A percentile compares a stretch with the other conserved stretches of the same genome.
Evolutionary conservation across 2,113 vertebrate species (phyloP).

Genomic region (Phalacrocorax pelagicus): DNA sequence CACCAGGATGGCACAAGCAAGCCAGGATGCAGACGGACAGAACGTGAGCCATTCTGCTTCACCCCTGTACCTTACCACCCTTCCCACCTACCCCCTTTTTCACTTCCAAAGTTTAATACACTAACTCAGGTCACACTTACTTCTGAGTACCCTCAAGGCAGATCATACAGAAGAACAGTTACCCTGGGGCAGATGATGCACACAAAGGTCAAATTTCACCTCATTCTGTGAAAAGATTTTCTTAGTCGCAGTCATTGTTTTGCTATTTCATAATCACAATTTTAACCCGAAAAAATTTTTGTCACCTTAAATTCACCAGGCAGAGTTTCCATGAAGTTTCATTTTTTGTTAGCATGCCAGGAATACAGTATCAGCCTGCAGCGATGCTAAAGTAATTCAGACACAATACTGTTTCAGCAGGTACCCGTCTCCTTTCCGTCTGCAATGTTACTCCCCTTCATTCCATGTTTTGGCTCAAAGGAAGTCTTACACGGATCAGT

Average conservation of each 20-base stretch:
- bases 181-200: neutral
- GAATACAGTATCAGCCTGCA: neutral
- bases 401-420: neutral
- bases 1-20: neutral
- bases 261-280: neutral
- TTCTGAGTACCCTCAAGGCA: neutral
- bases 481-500: neutral
- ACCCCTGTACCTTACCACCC: fast-evolving
- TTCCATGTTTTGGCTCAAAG: neutral
- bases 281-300: neutral
- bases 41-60: neutral
- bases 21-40: neutral
- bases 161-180: neutral
- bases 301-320: neutral
- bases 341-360: neutral
- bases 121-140: neutral
- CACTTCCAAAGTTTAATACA: neutral
- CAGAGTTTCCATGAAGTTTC: neutral
- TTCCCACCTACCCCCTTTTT: fast-evolving
- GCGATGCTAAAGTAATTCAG: neutral
- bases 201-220: neutral
- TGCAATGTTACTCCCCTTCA: neutral
- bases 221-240: fast-evolving
- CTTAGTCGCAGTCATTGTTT: neutral
- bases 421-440: neutral